phyloP scores from a whole-genome alignment of 2,113 vertebrate species.

The Rhineura floridana region DNA sequence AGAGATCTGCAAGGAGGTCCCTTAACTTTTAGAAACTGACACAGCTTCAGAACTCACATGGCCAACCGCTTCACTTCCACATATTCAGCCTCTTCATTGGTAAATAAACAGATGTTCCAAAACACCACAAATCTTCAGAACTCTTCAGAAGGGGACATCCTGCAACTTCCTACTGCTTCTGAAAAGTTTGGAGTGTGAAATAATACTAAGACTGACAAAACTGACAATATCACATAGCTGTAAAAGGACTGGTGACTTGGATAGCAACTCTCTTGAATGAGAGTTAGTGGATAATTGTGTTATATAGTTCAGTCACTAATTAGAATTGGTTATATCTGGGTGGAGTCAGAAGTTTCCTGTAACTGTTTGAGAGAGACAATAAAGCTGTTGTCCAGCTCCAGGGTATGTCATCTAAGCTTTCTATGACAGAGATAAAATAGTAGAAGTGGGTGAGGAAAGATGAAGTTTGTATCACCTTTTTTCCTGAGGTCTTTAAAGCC shows the following conservation, averaged over 20 bases:
- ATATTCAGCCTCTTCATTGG: not conserved
- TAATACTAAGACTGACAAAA: not conserved
- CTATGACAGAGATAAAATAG: no score
- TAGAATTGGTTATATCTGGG: no score
- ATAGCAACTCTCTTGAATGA: not conserved
- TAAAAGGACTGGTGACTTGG: not conserved
- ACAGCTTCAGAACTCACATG: not conserved
- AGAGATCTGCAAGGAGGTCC: no score
- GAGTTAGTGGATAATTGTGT: not conserved
- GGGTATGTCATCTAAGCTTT: no score
- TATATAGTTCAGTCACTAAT: not conserved
- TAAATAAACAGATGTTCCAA: not conserved
- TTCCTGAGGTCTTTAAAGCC: no score
- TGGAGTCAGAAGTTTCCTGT: not conserved
- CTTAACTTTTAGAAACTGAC: not conserved
- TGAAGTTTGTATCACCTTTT: no score
- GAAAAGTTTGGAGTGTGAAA: not conserved
- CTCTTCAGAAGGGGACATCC: not conserved
- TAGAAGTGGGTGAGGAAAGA: no score
- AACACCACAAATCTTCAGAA: not conserved
- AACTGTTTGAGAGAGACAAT: no score
- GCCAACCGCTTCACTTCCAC: not conserved
- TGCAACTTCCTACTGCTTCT: not conserved
- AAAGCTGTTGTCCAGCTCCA: no score
- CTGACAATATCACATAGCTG: not conserved